Evolutionary conservation across 1,140 invertebrate genomes (phyloP), one percentile per base, ranked within the genome.

Genomic region (Scaptodrosophila lebanonensis): DNA sequence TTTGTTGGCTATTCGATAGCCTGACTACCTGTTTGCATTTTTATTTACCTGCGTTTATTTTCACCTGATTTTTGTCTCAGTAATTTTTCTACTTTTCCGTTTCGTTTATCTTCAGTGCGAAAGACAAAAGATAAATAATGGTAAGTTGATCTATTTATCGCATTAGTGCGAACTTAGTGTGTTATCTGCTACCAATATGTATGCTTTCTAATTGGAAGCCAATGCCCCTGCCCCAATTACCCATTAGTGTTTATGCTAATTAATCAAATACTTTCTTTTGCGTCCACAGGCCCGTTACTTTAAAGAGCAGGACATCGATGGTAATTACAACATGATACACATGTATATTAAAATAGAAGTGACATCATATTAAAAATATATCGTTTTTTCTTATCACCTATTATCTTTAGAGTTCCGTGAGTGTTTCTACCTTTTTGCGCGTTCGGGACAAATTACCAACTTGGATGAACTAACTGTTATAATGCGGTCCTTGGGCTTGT

Each of bases 341-440:
- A 27, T 25, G 42, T 33, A 29, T 30, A 2, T 20, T 16, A n/a
- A n/a, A n/a, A n/a, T n/a, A n/a, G n/a, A n/a, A n/a, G n/a, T 77
- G 64, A 79, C 33, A 29, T 76, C 75, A 82, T 54, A 33, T 35
- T 15, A 32, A 48, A 62, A 47, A 43, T 35, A 60, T 13, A 35
- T 17, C 11, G 7, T 32, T n/a, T n/a, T 48, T 45, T 33, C 61
- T 79, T 61, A 67, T 66, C 50, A n/a, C n/a, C n/a, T 50, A 17
- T 56, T 22, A 43, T 54, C 15, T 32, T 4, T 42, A 98, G 96
- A 97, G 87, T 98, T 97, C 85, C 91, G 95, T 66, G 96, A 97
- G 89, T 98, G 96, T 83, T 98, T 98, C 88, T 96, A 95, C 83
- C 89, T 98, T 30, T 97, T 97, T 88, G 95, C 96, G 3, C 88